phyloP scores from a whole-genome alignment of 1,140 invertebrate species.

The Leptinotarsa lineolata region DNA sequence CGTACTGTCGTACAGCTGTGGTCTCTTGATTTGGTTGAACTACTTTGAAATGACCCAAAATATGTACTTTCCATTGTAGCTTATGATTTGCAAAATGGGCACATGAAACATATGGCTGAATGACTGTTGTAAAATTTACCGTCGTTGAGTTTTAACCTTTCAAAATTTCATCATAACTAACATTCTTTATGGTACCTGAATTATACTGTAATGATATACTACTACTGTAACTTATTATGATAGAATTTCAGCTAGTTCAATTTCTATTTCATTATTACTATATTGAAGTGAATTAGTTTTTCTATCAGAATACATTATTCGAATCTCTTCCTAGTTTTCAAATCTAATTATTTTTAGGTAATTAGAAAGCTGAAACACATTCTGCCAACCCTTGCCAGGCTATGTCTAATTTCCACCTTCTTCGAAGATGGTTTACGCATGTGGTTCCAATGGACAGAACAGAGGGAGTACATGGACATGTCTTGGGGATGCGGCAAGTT shows the following conservation, averaged over 20 bases:
- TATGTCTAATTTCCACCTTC: conserved; percentile 99
- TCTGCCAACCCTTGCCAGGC: conserved; percentile 90
- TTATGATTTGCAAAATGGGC: conserved; percentile 7
- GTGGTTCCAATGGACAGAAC: conserved; percentile 99
- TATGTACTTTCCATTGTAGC: background rate
- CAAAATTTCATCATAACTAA: too few species aligned
- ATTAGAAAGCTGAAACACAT: conserved; percentile 91
- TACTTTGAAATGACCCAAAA: background rate
- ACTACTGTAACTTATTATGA: too few species aligned
- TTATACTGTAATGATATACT: too few species aligned
- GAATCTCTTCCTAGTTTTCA: too few species aligned
- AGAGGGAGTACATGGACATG: conserved; percentile 97
- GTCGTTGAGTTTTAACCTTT: too few species aligned
- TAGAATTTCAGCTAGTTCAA: too few species aligned
- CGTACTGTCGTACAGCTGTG: too few species aligned
- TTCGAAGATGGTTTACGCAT: conserved; percentile 98
- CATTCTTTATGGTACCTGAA: too few species aligned
- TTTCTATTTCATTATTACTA: too few species aligned
- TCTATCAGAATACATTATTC: too few species aligned
- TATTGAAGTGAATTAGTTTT: too few species aligned
- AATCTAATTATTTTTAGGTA: conserved; percentile 66
- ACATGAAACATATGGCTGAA: background rate
- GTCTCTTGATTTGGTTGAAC: background rate
- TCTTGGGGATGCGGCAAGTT: conserved; percentile 97
- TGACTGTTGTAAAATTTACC: too few species aligned